Base-by-base conservation (phyloP, 2,797 vertebrate species). In the Platyrinchus mystaceus region DNA sequence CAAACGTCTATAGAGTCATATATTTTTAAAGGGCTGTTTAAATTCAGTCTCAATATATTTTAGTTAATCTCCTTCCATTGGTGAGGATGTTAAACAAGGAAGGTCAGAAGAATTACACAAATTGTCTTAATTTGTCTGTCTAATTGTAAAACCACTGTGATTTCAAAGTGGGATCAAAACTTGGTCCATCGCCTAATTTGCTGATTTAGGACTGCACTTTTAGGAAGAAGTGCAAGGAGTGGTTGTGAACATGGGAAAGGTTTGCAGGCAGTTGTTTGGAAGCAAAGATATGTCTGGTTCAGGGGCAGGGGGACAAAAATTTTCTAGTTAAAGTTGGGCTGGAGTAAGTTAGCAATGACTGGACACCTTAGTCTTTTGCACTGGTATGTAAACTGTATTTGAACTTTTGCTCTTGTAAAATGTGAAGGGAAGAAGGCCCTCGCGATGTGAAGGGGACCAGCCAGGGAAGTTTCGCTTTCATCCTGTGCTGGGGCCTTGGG, bases 321-420 rank as follows among this genome's bases (percentile, higher is more conserved):
- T 75, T 95, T 74, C 67, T 77, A 44, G 49, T 80, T 95, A 53
- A 74, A 79, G 34, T 70, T 84, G 67, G 55, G 66, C 76, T 78
- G 70, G 41, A 71, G 36, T 64, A 76, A 86, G 71, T 74, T 84
- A 77, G 87, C 14, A 7, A 41, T 70, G 78, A 55, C 89, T 69
- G 87, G 85, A 74, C 87, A 94, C 90, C 84, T 95, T 52, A 64
- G 74, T 75, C 74, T 86, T 84, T 81, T 7, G 37, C 67, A 39
- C 43, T 88, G 89, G 89, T 86, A 87, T 86, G 93, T 93, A 96
- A 96, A 96, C 96, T 95, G 28, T 50, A 93, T 93, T 50, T 96
- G 96, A 97, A 97, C 95, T 97, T 94, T 69, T 87, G 83, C 73
- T 95, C 85, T 69, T 76, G 82, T 37, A 84, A 64, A 93, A 95